phyloP scores from a whole-genome alignment of 2,888 invertebrate genomes.

The Bimastos eiseni region DNA sequence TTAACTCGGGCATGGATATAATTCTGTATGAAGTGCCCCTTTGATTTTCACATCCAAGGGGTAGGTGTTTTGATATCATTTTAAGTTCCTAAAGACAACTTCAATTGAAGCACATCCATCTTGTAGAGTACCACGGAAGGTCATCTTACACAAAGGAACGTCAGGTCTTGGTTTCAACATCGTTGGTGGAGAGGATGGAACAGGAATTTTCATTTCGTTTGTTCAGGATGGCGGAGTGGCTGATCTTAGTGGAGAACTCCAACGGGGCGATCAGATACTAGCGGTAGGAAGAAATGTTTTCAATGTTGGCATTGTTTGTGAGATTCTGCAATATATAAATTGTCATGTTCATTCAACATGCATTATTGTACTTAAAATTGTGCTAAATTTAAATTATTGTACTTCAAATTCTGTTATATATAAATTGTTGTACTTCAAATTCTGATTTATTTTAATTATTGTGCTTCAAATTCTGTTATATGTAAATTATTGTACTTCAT shows the following conservation, averaged over 20 bases:
- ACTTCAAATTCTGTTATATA: neutral
- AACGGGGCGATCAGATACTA: conserved; percentile 88
- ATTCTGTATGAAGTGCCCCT: too few species aligned
- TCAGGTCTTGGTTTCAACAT: conserved; percentile 98
- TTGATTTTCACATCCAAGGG: neutral
- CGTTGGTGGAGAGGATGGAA: conserved; percentile 98
- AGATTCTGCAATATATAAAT: too few species aligned
- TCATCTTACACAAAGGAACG: conserved; percentile 83
- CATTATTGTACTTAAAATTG: too few species aligned
- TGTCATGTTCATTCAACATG: too few species aligned
- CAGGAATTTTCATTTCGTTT: conserved; percentile 92
- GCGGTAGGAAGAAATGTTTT: conserved; percentile 63
- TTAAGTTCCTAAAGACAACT: neutral
- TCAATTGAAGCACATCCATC: neutral
- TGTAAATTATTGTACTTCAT: neutral
- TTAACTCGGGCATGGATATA: too few species aligned
- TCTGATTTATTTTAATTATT: neutral
- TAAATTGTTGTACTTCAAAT: too few species aligned
- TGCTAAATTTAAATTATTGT: neutral
- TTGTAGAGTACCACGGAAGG: conserved; percentile 76
- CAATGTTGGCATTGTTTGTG: neutral
- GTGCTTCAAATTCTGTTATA: neutral
- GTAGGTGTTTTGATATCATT: neutral
- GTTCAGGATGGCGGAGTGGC: conserved; percentile 95
- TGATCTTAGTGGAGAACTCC: conserved; percentile 83